Percentiles rank a stretch among this genome's conserved stretches.
Evolutionary conservation across 2,888 invertebrate genomes (phyloP).

Genomic region (Cistogaster globosa): DNA sequence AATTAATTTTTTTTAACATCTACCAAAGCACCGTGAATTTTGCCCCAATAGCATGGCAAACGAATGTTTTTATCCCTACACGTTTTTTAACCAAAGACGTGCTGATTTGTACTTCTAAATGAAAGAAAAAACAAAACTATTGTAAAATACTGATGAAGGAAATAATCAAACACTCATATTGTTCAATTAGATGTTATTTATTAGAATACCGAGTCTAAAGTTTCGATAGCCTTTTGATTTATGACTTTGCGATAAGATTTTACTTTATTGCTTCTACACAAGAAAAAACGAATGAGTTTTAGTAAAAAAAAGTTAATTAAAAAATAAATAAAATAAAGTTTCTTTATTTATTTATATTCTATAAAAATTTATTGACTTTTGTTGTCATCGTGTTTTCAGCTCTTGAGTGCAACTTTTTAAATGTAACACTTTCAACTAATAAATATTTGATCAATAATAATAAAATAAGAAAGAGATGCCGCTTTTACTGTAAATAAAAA

Average conservation of each 20-base stretch:
- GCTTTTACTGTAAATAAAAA: constrained; percentile 28
- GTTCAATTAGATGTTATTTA: constrained; percentile 57
- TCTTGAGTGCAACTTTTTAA: constrained; percentile 2
- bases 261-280: constrained; percentile 25
- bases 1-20: too few species aligned
- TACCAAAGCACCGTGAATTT: too few species aligned
- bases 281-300: constrained; percentile 8
- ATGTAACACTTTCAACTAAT: constrained; percentile 32
- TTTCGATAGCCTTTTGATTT: constrained; percentile 81
- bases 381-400: neutral
- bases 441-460: constrained; percentile 21
- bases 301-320: neutral
- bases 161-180: constrained; percentile 7
- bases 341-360: constrained; percentile 28
- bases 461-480: constrained; percentile 24
- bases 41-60: too few species aligned
- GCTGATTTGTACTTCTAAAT: too few species aligned
- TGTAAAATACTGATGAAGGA: neutral
- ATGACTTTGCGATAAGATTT: constrained; percentile 77
- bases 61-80: too few species aligned
- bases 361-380: constrained; percentile 46
- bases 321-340: constrained; percentile 32
- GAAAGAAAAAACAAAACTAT: constrained; percentile 1
- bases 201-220: constrained; percentile 74
- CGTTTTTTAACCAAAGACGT: too few species aligned